A percentile compares a stretch with the other conserved stretches of the same genome.
Conservation (phyloP, 2,888 invertebrate genomes). For the Drosophila birchii region DNA sequence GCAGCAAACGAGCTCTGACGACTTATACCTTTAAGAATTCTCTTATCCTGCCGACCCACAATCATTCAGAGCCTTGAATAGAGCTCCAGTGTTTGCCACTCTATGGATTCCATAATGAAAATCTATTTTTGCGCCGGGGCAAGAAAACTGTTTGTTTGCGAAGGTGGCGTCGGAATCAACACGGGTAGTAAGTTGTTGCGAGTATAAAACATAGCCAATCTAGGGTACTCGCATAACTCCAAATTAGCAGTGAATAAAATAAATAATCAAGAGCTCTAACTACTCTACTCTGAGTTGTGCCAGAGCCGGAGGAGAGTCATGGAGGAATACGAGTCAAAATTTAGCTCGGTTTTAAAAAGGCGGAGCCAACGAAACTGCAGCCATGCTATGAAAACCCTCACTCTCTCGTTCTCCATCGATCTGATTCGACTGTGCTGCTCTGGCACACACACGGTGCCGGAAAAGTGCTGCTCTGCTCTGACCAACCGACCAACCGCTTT, state of each 20-base stretch:
- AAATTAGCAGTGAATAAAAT: slow-evolving; percentile 67
- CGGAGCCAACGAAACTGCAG: slow-evolving; percentile 76
- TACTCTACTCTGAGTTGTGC: slow-evolving; percentile 4
- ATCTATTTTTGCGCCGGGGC: slow-evolving; percentile 20
- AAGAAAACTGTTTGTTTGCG: slow-evolving; percentile 4
- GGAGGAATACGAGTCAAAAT: background rate
- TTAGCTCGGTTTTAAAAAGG: slow-evolving; percentile 45
- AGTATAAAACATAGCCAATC: background rate
- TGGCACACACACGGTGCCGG: slow-evolving; percentile 30
- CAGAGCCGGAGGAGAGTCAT: background rate
- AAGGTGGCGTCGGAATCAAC: slow-evolving; percentile 26
- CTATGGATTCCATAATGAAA: slow-evolving; percentile 12
- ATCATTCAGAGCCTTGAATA: slow-evolving; percentile 7
- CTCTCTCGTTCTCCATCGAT: slow-evolving; percentile 48
- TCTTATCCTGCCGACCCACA: background rate
- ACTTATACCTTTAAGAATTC: slow-evolving; percentile 25
- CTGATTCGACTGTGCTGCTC: slow-evolving; percentile 46
- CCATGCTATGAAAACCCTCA: slow-evolving; percentile 68
- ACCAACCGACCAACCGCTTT: slow-evolving; percentile 6
- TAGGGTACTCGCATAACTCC: slow-evolving; percentile 62
- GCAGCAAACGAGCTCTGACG: background rate
- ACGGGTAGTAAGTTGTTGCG: background rate
- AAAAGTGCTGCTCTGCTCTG: slow-evolving; percentile 13
- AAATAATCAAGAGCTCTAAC: slow-evolving; percentile 52
- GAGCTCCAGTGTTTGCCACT: slow-evolving; percentile 17